Evolutionary conservation across 2,888 invertebrate genomes (phyloP), one percentile per base, ranked within the genome.

Genomic region (Drosophila phalerata): DNA sequence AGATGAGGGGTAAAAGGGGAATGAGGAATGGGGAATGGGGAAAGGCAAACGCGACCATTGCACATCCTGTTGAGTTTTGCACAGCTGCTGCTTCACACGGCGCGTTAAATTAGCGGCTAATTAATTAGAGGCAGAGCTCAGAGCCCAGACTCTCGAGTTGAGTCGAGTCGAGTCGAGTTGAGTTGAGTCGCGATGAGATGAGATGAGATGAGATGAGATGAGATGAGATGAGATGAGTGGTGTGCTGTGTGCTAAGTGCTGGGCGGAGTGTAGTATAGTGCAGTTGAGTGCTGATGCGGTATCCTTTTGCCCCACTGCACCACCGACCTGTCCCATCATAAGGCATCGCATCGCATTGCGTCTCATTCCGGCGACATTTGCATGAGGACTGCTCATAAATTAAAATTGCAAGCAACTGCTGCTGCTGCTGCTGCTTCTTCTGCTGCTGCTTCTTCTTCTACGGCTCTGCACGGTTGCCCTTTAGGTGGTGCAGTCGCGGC

Each of bases 91-190:
- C 55, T 69, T 60, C 48, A 63, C 69, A 37, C 76, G 73, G 70
- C 73, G 77, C 84, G 81, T 88, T 88, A 88, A 84, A 84, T 88
- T 88, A 88, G 84, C 84, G 75, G 81, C 84, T 88, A 84, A 84
- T 84, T 88, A 84, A 84, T 84, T 88, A 88, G 64, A 65, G 68
- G 45, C 56, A 57, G 13, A 28, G 45, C 37, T 56, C 34, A 13
- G 61, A 69, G 62, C 74, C 47, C 51, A 57, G 75, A 53, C 66
- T 62, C 70, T 62, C 70, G 55, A 30, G 30, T 34, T 34, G 47
- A 32, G 15, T 37, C 10, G 53, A 61, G 62, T 62, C 43, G 64
- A 72, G 69, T 77, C 53, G 43, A 69, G 69, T 58, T 62, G 40
- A 38, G 45, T 10, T 32, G 47, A 22, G 15, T 22, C 9, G 61